These are phyloP conservation scores for Ichneumoninae sp. DNA, from an alignment of 2,888 invertebrate genomes.

Conservation along the genomic window DNA sequence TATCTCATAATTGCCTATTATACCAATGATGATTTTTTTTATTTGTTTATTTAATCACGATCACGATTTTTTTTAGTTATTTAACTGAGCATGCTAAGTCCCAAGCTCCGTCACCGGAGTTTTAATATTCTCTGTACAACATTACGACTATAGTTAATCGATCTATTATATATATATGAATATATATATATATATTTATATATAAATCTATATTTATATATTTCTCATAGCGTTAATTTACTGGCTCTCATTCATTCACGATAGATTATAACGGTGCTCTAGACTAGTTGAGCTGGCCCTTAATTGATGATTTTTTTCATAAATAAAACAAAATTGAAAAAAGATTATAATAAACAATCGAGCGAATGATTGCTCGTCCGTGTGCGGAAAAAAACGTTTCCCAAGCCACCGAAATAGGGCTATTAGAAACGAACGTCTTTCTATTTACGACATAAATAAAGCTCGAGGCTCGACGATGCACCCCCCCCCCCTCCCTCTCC, in stretches of 20 bases:
- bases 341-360: conserved; percentile 38
- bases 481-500: not conserved
- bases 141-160: conserved; percentile 60
- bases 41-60: conserved; percentile 73
- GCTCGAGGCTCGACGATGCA: conserved; percentile 46
- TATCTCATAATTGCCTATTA: conserved; percentile 63
- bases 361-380: conserved; percentile 42
- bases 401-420: conserved; percentile 11
- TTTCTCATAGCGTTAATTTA: conserved; percentile 74
- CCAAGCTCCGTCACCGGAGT: conserved; percentile 84
- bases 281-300: conserved; percentile 84
- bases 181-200: conserved; percentile 66
- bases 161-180: conserved; percentile 68
- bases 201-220: conserved; percentile 61
- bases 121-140: conserved; percentile 70
- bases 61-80: conserved; percentile 81
- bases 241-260: conserved; percentile 81
- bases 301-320: conserved; percentile 65
- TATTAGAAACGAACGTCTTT: not conserved
- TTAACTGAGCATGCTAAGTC: conserved; percentile 84
- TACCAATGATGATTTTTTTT: conserved; percentile 50
- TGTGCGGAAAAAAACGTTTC: conserved; percentile 18
- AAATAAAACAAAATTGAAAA: conserved; percentile 56
- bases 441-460: conserved; percentile 46
- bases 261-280: conserved; percentile 80